phyloP scores from a whole-genome alignment of 2,888 invertebrate genomes.

The Sminthurinus aureus region DNA sequence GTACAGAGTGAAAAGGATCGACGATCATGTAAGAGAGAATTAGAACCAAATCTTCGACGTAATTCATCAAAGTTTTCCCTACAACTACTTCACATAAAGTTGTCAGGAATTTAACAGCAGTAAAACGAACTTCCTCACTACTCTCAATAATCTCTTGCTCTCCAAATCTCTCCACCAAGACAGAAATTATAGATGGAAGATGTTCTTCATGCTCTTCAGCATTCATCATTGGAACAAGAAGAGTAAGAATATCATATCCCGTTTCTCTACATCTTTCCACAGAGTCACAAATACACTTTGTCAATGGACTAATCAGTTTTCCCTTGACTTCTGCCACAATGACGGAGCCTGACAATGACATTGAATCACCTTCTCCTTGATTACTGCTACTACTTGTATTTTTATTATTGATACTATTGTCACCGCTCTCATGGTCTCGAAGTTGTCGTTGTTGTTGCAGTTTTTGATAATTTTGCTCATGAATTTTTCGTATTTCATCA shows the following conservation, averaged over 20 bases:
- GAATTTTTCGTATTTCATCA: conserved; percentile 14
- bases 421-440: neutral
- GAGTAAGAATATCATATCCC: conserved; percentile 48
- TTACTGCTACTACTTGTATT: no score
- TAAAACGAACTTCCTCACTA: conserved; percentile 83
- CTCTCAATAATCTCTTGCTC: conserved; percentile 75
- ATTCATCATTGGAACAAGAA: conserved; percentile 30
- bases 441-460: neutral
- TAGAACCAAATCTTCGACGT: conserved; percentile 77
- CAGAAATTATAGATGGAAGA: conserved; percentile 70
- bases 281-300: conserved; percentile 40
- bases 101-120: conserved; percentile 73
- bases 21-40: conserved; percentile 76
- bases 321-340: conserved; percentile 30
- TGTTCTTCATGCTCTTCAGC: conserved; percentile 34
- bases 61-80: conserved; percentile 68
- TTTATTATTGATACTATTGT: neutral
- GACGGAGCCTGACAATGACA: neutral
- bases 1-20: conserved; percentile 83
- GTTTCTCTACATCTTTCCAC: conserved; percentile 57
- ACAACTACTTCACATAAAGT: conserved; percentile 73
- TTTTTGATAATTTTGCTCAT: conserved; percentile 1
- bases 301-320: conserved; percentile 23
- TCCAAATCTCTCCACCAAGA: conserved; percentile 79
- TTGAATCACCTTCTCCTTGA: conserved; percentile 4